These are phyloP conservation scores for Tupaia tana DNA, from an alignment of 2,113 vertebrate genomes.

Conservation along the genomic window DNA sequence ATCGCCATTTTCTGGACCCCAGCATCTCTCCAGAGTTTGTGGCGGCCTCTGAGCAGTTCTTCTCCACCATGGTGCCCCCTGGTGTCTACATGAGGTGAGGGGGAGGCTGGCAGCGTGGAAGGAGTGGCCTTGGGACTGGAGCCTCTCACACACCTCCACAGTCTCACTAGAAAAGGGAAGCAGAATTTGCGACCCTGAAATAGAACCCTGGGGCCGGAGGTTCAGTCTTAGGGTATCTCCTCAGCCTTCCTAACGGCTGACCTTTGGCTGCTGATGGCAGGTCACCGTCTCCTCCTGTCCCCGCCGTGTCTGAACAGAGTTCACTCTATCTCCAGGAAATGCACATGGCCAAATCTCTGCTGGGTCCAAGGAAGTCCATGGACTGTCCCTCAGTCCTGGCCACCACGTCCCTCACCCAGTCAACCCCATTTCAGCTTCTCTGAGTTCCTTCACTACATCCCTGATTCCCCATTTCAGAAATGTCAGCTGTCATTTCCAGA, in stretches of 20 bases:
- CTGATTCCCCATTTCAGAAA: slow-evolving; percentile 85
- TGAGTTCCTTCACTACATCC: background rate
- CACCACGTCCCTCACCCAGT: background rate
- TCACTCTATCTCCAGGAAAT: background rate
- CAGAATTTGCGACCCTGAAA: background rate
- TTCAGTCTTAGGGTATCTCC: slow-evolving; percentile 91
- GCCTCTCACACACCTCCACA: background rate
- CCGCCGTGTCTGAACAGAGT: background rate
- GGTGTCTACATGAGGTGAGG: slow-evolving; percentile 93
- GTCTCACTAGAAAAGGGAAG: background rate
- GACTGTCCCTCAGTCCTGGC: background rate
- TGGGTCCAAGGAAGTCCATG: background rate
- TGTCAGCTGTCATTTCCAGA: slow-evolving; percentile 87
- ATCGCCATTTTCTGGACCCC: slow-evolving; percentile 86
- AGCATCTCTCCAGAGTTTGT: slow-evolving; percentile 92
- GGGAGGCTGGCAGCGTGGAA: background rate
- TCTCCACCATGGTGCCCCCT: slow-evolving; percentile 91
- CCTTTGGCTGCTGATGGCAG: slow-evolving; percentile 70
- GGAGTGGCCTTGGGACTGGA: background rate
- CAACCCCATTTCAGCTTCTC: background rate
- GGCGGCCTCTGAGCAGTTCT: slow-evolving; percentile 86
- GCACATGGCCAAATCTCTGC: background rate
- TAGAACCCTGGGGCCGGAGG: background rate
- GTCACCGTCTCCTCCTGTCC: background rate
- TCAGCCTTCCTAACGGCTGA: slow-evolving; percentile 87